Percentiles rank a stretch among this genome's conserved stretches.
Evolutionary conservation across 2,113 vertebrate genomes (phyloP).

Genomic region (Hyaena hyaena): DNA sequence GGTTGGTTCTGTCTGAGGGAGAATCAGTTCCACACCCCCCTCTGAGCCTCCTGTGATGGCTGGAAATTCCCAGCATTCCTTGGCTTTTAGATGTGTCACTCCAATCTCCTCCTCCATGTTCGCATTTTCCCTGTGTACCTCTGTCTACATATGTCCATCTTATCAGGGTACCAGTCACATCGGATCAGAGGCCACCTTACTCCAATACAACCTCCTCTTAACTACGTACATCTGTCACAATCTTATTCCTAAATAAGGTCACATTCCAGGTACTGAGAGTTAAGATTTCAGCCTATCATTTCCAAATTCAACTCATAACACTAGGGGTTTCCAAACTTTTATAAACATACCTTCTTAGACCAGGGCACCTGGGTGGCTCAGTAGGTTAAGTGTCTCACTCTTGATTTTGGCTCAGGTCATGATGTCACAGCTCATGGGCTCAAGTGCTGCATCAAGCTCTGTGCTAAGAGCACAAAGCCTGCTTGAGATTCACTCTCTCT

Average conservation of each 20-base stretch:
- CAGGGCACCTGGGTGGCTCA: too few species aligned
- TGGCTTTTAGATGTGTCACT: not conserved
- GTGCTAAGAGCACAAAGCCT: too few species aligned
- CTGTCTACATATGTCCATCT: not conserved
- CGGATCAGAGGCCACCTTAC: not conserved
- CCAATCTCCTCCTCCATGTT: not conserved
- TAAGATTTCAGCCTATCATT: not conserved
- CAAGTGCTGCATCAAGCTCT: too few species aligned
- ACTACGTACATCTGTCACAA: not conserved
- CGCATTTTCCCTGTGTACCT: not conserved
- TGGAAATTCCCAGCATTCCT: not conserved
- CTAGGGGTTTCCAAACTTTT: not conserved
- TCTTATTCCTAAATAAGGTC: not conserved
- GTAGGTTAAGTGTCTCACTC: too few species aligned
- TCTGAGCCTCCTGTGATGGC: rapidly evolving
- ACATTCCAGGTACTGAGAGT: not conserved
- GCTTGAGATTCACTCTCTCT: too few species aligned
- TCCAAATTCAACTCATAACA: not conserved
- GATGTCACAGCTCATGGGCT: too few species aligned
- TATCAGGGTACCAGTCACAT: not conserved
- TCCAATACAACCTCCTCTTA: not conserved
- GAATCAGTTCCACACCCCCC: rapidly evolving
- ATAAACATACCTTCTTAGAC: not conserved
- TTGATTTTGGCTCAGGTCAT: too few species aligned
- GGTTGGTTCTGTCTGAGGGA: not conserved